Conservation (phyloP, 1,140 invertebrate species). For the Drosophila suzukii region DNA sequence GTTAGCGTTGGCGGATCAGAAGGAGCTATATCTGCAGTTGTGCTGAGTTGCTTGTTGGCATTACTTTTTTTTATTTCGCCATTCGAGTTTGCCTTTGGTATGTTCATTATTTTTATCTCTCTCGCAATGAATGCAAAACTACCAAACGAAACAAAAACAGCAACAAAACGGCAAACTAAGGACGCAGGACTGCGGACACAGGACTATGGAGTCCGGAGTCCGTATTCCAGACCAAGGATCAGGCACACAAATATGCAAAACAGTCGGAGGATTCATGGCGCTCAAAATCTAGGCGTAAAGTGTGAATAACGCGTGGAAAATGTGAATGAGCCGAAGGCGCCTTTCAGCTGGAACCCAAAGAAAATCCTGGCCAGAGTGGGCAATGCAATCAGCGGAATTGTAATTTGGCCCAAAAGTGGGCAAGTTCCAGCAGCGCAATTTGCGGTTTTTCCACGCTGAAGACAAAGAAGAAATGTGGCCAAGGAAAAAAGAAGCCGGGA, state of each 20-base stretch:
- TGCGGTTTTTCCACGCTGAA: slow-evolving; percentile 51
- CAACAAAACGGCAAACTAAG: slow-evolving; percentile 38
- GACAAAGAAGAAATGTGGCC: slow-evolving; percentile 20
- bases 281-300: slow-evolving; percentile 79
- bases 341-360: slow-evolving; percentile 44
- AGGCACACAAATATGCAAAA: slow-evolving; percentile 77
- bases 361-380: slow-evolving; percentile 15
- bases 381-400: slow-evolving; percentile 82
- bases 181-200: background rate
- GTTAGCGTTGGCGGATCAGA: slow-evolving; percentile 11
- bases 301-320: slow-evolving; percentile 80
- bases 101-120: slow-evolving; percentile 83
- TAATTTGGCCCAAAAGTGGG: slow-evolving; percentile 75
- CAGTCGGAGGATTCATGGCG: slow-evolving; percentile 80
- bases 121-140: slow-evolving; percentile 80
- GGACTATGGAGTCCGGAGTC: slow-evolving; percentile 3
- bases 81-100: slow-evolving; percentile 78
- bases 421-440: slow-evolving; percentile 63
- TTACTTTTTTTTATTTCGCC: slow-evolving; percentile 50
- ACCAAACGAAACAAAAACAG: slow-evolving; percentile 74
- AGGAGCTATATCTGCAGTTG: slow-evolving; percentile 39
- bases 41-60: slow-evolving; percentile 65
- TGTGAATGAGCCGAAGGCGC: slow-evolving; percentile 75
- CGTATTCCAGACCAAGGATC: slow-evolving; percentile 22
- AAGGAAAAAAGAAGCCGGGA: slow-evolving; percentile 33